Conservation (phyloP, 1,140 invertebrate species). For the Drosophila auraria region DNA sequence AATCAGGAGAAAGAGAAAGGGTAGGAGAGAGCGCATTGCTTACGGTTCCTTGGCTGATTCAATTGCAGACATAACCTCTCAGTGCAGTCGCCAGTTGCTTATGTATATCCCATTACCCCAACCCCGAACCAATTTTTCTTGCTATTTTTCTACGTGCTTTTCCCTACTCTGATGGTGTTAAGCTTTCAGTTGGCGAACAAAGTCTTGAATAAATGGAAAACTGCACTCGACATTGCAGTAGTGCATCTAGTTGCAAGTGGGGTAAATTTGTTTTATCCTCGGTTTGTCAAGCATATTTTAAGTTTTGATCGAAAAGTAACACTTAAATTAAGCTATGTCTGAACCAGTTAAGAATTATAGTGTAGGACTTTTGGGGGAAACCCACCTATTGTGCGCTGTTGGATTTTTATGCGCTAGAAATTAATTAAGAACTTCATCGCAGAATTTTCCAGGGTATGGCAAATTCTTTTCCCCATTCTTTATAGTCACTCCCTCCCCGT, state of each 20-base stretch:
- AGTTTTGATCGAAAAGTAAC: too few species aligned
- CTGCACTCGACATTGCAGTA: too few species aligned
- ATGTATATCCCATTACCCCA: neutral
- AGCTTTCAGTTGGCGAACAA: neutral
- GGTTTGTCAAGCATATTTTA: neutral
- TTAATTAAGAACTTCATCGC: too few species aligned
- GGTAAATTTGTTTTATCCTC: neutral
- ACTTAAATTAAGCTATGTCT: neutral
- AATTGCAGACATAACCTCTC: conserved; percentile 55
- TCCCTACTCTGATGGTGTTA: neutral
- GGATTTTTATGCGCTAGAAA: too few species aligned
- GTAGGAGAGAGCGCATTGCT: conserved; percentile 20
- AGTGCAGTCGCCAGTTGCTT: conserved; percentile 32
- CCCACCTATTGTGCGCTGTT: too few species aligned
- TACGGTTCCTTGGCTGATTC: conserved; percentile 31
- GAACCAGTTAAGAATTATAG: too few species aligned
- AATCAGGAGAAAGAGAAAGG: neutral
- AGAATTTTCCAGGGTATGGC: conserved; percentile 1
- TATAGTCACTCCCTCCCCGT: neutral
- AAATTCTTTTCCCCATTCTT: neutral
- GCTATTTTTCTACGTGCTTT: neutral
- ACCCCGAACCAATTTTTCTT: neutral
- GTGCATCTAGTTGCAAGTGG: neutral
- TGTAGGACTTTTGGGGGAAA: too few species aligned
- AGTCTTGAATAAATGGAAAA: conserved; percentile 11